Base-by-base conservation (phyloP, 2,888 invertebrate species). In the Lysandra coridon region DNA sequence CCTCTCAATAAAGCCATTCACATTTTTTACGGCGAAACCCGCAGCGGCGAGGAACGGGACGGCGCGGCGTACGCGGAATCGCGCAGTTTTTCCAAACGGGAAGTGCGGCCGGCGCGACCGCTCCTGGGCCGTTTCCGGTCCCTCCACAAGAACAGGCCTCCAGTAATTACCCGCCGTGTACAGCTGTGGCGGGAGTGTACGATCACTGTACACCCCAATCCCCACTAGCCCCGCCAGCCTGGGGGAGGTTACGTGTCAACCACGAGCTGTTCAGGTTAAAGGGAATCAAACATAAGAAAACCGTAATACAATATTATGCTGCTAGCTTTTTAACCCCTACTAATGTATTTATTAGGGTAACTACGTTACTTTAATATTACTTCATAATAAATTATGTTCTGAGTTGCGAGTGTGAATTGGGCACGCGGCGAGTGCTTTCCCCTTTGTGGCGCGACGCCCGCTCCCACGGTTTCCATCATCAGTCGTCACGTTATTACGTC, bases 1-100 rank as follows among this genome's bases (percentile, higher is more conserved):
- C 73, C 23, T 53, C 76, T 57, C 76, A 37, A 76, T 76, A 76
- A 76, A 76, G 76, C 33, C 57, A 76, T 76, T 76, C 33, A 53
- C 53, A 53, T 76, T 76, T 76, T 76, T 76, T 33, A 33, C 57
- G 17, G 76, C 10, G 53, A 30, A 44, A 53, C 23, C 76, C 44
- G 75, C 49, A 49, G 10, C 14, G n/a, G 57, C 53, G 30, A n/a
- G n/a, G 33, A 49, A 76, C 53, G 76, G 76, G 69, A 69, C 69
- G 30, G 23, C 23, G 62, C 62, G 64, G 14, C 3, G 64, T 69
- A 33, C 69, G 69, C 14, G 33, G 69, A 69, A 69, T 23, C 33
- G 33, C 37, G 69, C 69, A 69, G 33, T 53, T 44, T 53, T 49
- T 17, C 33, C 30, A 14, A 17, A 33, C 76, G 30, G 76, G 76